Evolutionary conservation across 2,888 invertebrate genomes (phyloP), one percentile per base, ranked within the genome.

Genomic region (Cosmorhoe ocellata): DNA sequence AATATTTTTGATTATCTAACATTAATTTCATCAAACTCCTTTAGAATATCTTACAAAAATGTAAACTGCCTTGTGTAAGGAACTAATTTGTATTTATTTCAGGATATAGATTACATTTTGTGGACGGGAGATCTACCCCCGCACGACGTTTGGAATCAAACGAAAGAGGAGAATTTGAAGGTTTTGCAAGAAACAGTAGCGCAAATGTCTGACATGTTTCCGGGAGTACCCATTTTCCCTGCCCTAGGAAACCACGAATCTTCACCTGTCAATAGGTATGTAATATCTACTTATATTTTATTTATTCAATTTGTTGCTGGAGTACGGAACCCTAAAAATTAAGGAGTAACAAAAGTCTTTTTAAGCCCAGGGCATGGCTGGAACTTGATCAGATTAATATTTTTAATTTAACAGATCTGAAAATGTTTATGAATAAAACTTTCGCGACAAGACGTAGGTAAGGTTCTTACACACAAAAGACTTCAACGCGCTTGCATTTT

Each of bases 111-210:
- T 79, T 97, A 97, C 73, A 97, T 99, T 58, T 82, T 98, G 31
- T 98, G 98, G 97, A 98, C 98, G 0, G 99, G 99, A 2, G 99
- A 99, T 84, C 87, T 99, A 57, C 98, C 98, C 2, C 97, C 98
- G 0, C 99, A 99, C 73, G 97, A 98, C 74, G 95, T 99, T 7
- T 97, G 97, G 97, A 97, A 97, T 75, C 97, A 97, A 83, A 97
- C 97, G 0, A 93, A 94, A 62, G 95, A 95, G 62, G 96, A 96
- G 77, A 98, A 98, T 78, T 81, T 98, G 14, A 94, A 95, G 79
- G 95, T 97, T 40, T 91, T 97, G 12, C 95, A 94, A 66, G 96
- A 97, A 71, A 96, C 97, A 0, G 96, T 97, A 0, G 91, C 93
- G 22, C 96, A 97, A 75, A 95, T 97, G 94, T 93, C 93, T 0